A percentile compares a stretch with the other conserved stretches of the same genome.
phyloP scores from a whole-genome alignment of 2,113 vertebrate genomes.

The Sisor rabdophorus region DNA sequence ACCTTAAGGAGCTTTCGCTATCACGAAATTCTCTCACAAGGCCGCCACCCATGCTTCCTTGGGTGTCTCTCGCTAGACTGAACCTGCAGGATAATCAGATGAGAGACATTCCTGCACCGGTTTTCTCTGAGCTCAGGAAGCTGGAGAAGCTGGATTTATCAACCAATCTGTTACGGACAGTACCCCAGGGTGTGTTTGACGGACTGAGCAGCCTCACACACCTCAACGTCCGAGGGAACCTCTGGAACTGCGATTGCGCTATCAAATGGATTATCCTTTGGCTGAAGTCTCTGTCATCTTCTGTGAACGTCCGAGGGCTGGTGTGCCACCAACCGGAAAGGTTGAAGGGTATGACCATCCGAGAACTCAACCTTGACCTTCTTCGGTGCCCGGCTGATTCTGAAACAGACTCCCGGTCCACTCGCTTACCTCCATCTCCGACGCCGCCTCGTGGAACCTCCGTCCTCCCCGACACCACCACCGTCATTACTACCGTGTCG shows the following conservation, averaged over 20 bases:
- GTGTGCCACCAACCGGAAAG: conserved; percentile 90
- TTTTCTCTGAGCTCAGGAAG: conserved; percentile 82
- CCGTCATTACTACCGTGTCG: conserved; percentile 55
- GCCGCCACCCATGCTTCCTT: conserved; percentile 85
- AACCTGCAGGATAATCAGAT: conserved; percentile 97
- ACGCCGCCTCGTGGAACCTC: conserved; percentile 54
- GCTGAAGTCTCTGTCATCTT: conserved; percentile 84
- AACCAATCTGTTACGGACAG: conserved; percentile 84
- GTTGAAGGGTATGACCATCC: conserved; percentile 92
- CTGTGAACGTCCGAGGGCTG: conserved; percentile 88
- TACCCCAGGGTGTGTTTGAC: conserved; percentile 89
- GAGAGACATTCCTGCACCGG: conserved; percentile 82
- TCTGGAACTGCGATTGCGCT: conserved; percentile 91
- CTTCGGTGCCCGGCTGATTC: conserved; percentile 82
- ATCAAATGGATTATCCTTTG: conserved; percentile 97
- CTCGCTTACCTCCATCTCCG: conserved; percentile 61
- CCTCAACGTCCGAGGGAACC: conserved; percentile 89
- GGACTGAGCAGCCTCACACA: conserved; percentile 82
- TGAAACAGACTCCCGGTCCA: conserved; percentile 61
- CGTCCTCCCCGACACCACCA: conserved; percentile 51
- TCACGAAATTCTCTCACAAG: conserved; percentile 89
- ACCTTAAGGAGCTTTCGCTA: conserved; percentile 89
- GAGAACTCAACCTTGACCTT: conserved; percentile 89
- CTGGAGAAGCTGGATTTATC: conserved; percentile 92
- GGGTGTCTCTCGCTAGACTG: conserved; percentile 81